These are phyloP conservation scores for Brenthis ino DNA, from an alignment of 2,888 invertebrate species.

Conservation along the genomic window DNA sequence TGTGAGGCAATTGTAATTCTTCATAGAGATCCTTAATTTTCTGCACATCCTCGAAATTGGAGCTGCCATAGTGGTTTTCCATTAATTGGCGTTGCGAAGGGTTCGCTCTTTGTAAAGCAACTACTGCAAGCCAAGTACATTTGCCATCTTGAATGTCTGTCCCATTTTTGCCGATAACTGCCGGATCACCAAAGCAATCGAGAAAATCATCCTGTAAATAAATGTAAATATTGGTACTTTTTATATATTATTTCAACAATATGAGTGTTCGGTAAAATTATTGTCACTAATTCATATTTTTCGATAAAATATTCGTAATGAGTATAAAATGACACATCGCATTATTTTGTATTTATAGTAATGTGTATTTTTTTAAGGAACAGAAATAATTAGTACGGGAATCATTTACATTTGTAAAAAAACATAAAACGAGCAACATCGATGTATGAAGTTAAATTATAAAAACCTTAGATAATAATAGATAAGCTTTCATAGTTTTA, in stretches of 20 bases:
- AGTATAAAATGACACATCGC: too few species aligned
- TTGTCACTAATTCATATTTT: too few species aligned
- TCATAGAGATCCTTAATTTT: conserved; percentile 89
- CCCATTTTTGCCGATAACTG: conserved; percentile 93
- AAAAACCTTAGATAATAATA: too few species aligned
- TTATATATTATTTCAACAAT: not conserved
- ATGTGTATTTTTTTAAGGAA: too few species aligned
- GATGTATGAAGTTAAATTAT: too few species aligned
- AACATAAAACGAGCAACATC: too few species aligned
- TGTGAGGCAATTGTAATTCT: conserved; percentile 88
- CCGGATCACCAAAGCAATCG: conserved; percentile 94
- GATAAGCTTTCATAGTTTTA: too few species aligned
- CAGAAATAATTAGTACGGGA: too few species aligned
- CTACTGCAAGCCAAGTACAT: conserved; percentile 96
- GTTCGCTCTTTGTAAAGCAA: conserved; percentile 90
- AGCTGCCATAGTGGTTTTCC: conserved; percentile 88
- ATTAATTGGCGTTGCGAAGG: conserved; percentile 87
- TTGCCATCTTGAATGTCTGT: conserved; percentile 97
- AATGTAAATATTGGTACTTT: not conserved
- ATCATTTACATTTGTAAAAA: too few species aligned
- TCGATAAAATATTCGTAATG: too few species aligned
- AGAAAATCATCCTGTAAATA: conserved; percentile 89
- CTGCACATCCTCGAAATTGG: conserved; percentile 85
- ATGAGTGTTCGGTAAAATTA: too few species aligned
- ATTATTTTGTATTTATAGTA: too few species aligned